Percentiles rank a stretch among this genome's conserved stretches.
Conservation (phyloP, 2,888 invertebrate species). For the Drosophila algonquin region DNA sequence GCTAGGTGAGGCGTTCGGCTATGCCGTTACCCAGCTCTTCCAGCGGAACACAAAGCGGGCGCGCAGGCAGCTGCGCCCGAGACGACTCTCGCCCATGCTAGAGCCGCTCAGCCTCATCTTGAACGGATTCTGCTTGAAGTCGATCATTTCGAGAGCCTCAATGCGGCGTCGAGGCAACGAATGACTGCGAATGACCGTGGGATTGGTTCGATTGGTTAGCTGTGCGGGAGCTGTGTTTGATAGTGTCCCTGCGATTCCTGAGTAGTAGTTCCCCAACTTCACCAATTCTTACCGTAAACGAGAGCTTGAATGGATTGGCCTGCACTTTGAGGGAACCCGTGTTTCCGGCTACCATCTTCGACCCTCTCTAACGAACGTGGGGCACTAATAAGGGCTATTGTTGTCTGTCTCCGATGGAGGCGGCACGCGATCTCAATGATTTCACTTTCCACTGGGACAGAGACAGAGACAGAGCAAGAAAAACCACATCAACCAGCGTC, state of each 20-base stretch:
- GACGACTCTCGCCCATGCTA: constrained; percentile 72
- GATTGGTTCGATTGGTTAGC: constrained; percentile 1
- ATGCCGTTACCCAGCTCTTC: constrained; percentile 82
- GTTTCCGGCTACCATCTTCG: constrained; percentile 74
- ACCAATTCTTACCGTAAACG: constrained; percentile 75
- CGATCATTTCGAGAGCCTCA: constrained; percentile 73
- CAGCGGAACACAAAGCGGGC: constrained; percentile 82
- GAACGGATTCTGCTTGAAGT: constrained; percentile 82
- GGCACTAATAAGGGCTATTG: constrained; percentile 62
- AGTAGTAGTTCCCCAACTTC: neutral
- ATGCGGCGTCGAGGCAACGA: constrained; percentile 48
- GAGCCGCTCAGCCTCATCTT: constrained; percentile 81
- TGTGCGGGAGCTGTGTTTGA: neutral
- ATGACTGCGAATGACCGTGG: constrained; percentile 18
- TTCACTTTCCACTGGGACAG: constrained; percentile 64
- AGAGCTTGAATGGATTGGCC: constrained; percentile 67
- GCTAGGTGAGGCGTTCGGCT: too few species aligned
- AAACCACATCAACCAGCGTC: neutral
- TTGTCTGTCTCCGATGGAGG: constrained; percentile 26
- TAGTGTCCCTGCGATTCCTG: constrained; percentile 18
- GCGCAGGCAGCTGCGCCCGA: constrained; percentile 80
- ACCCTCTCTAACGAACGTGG: constrained; percentile 14
- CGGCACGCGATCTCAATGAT: constrained; percentile 65
- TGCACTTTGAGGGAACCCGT: constrained; percentile 56
- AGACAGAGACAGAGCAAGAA: constrained; percentile 6